These are phyloP conservation scores for Hippolais icterina DNA, from an alignment of 2,113 vertebrate species.

Conservation along the genomic window DNA sequence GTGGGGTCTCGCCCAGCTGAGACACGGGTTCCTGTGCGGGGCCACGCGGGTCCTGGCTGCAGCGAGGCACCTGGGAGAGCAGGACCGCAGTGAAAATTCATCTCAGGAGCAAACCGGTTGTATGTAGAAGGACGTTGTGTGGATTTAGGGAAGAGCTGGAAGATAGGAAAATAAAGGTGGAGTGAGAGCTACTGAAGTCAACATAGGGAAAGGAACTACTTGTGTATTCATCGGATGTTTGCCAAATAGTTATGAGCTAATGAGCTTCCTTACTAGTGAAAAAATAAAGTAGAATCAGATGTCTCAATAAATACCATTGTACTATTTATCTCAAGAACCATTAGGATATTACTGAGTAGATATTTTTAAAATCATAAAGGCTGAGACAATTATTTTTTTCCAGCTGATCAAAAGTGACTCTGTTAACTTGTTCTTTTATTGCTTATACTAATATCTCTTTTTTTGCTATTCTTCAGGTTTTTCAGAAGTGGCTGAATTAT, in stretches of 20 bases:
- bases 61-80: not conserved
- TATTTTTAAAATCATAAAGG: not conserved
- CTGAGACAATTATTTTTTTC: not conserved
- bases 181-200: not conserved
- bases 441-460: not conserved
- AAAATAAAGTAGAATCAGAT: not conserved
- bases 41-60: not conserved
- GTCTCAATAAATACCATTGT: not conserved
- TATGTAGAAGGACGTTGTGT: not conserved
- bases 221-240: not conserved
- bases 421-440: not conserved
- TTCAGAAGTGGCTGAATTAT: not conserved
- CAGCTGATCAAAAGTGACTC: not conserved
- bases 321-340: not conserved
- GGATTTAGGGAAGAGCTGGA: not conserved
- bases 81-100: not conserved
- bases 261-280: not conserved
- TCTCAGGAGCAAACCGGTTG: not conserved
- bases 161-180: no score
- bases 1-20: rapidly evolving
- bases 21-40: rapidly evolving
- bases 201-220: rapidly evolving
- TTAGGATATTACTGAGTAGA: not conserved
- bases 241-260: not conserved
- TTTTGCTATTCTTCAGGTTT: not conserved